Evolutionary conservation across 2,113 vertebrate species (phyloP), one percentile per base, ranked within the genome.

Genomic region (Orycteropus afer): DNA sequence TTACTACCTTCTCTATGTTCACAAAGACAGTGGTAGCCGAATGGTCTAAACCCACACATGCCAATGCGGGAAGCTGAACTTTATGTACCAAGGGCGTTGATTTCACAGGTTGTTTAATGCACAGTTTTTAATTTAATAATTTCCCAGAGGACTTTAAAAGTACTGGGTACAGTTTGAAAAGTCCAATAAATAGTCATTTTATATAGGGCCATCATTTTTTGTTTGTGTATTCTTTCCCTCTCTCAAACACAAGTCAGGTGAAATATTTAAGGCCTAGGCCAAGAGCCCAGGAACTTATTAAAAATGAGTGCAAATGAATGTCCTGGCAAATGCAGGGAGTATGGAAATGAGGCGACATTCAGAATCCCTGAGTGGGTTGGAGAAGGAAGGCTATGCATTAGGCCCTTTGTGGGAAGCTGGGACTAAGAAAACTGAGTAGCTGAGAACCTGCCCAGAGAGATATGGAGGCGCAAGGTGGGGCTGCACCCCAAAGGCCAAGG

Each of bases 81-180:
- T 77, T 80, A 40, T 32, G 32, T 65, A 93, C 92, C 47, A 63
- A 77, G 20, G 53, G 82, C 2, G 63, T 55, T 88, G 84, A 78
- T 89, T 93, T 94, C 79, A 81, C 57, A 93, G 32, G 74, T 65
- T 94, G 74, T 83, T 94, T 57, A 92, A 96, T 77, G 73, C 85
- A 71, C 15, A 83, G 59, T 90, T 92, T 97, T 96, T 95, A 94
- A 95, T 97, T 95, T 97, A 96, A 57, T 94, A 81, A 93, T 96
- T 96, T 95, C 95, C 92, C 79, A 93, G n/a, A 92, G 85, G 78
- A 83, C 95, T 95, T 79, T 94, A 71, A 91, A 97, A 96, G 89
- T 91, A 93, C 49, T 90, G 93, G 85, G 88, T 96, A 47, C 67
- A 83, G 93, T 97, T 96, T 89, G 81, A 82, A 96, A 96, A 94